phyloP scores from a whole-genome alignment of 2,113 vertebrate genomes.

The Steatornis caripensis region DNA sequence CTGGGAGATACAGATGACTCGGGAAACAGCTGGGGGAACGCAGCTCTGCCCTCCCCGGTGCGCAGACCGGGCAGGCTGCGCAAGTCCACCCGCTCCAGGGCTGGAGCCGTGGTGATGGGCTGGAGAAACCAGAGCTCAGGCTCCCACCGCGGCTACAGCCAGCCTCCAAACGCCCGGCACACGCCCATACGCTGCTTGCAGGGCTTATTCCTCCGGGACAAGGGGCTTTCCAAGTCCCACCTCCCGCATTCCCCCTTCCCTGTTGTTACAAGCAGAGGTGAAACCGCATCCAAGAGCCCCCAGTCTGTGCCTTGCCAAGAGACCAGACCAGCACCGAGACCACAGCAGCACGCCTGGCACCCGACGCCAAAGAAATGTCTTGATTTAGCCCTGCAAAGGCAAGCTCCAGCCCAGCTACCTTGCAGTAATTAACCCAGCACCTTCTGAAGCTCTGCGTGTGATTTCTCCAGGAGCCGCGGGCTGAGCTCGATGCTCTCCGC shows the following conservation, averaged over 20 bases:
- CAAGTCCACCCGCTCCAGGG: neutral
- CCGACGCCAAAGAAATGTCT: neutral
- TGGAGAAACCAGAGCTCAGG: neutral
- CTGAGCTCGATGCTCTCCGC: neutral
- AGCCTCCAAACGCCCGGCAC: neutral
- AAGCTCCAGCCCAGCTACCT: neutral
- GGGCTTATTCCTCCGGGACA: neutral
- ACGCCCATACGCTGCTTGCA: neutral
- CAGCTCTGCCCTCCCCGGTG: neutral
- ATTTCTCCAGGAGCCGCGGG: neutral
- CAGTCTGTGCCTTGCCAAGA: neutral
- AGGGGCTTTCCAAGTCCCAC: neutral
- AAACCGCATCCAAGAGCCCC: neutral
- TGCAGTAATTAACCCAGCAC: neutral
- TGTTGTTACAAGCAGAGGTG: neutral
- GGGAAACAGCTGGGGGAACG: rapidly evolving
- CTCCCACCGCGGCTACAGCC: neutral
- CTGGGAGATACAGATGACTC: neutral
- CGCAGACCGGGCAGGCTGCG: neutral
- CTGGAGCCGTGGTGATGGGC: neutral
- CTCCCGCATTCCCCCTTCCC: neutral
- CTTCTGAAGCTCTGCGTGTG: neutral
- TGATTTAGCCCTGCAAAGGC: neutral
- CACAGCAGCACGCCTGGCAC: neutral
- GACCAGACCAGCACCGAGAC: neutral